phyloP scores from a whole-genome alignment of 2,888 invertebrate species.

The Eupeodes latifasciatus region DNA sequence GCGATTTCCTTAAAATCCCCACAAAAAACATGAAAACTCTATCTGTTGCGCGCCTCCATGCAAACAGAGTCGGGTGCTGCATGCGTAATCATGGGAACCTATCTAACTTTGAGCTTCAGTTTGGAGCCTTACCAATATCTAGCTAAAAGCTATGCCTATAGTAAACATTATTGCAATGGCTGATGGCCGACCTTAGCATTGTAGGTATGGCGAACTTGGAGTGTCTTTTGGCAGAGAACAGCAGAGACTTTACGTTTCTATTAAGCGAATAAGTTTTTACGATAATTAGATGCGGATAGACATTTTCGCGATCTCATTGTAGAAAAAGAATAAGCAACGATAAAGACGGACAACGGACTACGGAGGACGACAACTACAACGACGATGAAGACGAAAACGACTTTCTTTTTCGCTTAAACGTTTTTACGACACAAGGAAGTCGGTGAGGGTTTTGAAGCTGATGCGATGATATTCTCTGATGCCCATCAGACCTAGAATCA shows the following conservation, averaged over 20 bases:
- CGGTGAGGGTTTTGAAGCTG: slow-evolving; percentile 13
- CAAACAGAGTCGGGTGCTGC: slow-evolving; percentile 48
- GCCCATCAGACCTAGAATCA: background rate
- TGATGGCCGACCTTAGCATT: slow-evolving; percentile 50
- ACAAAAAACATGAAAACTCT: slow-evolving; percentile 42
- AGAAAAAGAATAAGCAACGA: background rate
- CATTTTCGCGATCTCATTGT: slow-evolving; percentile 66
- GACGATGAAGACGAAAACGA: background rate
- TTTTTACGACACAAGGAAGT: slow-evolving; percentile 62
- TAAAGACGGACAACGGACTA: background rate
- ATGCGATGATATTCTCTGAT: slow-evolving; percentile 6
- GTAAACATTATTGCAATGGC: slow-evolving; percentile 1
- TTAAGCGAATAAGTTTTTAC: slow-evolving; percentile 71
- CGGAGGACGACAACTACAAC: slow-evolving; percentile 2
- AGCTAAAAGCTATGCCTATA: background rate
- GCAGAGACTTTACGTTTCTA: slow-evolving; percentile 66
- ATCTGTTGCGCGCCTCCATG: slow-evolving; percentile 7
- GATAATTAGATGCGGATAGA: slow-evolving; percentile 73
- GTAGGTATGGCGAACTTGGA: slow-evolving; percentile 12
- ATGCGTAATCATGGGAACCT: slow-evolving; percentile 75
- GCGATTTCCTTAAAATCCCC: slow-evolving; percentile 66
- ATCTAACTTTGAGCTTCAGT: slow-evolving; percentile 35
- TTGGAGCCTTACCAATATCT: background rate
- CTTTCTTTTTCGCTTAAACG: slow-evolving; percentile 67
- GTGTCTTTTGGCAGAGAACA: background rate